A percentile compares a stretch with the other conserved stretches of the same genome.
These are phyloP conservation scores for Lasiommata megera DNA, from an alignment of 2,888 invertebrate genomes.

Conservation along the genomic window DNA sequence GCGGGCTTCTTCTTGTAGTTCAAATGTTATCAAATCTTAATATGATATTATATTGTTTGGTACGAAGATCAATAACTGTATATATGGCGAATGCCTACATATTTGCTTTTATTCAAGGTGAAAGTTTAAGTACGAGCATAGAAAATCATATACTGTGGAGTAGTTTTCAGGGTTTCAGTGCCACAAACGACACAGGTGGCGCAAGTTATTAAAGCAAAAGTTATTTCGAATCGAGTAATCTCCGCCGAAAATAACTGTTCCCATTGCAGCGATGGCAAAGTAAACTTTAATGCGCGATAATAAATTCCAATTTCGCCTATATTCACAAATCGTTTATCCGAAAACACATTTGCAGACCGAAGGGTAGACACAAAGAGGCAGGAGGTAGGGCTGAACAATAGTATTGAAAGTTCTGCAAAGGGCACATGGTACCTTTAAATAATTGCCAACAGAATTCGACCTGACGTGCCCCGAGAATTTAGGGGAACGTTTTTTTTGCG, in stretches of 20 bases:
- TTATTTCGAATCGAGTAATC: conserved; percentile 18
- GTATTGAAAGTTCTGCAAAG: conserved; percentile 37
- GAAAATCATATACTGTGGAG: neutral
- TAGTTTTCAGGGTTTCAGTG: neutral
- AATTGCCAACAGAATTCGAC: conserved; percentile 35
- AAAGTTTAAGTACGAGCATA: neutral
- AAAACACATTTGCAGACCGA: conserved; percentile 31
- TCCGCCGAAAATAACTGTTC: conserved; percentile 4
- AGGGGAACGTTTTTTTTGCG: conserved; percentile 34
- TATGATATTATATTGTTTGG: no score
- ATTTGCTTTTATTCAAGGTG: neutral
- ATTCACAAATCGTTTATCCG: conserved; percentile 14
- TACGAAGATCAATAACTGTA: no score
- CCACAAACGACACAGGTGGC: neutral
- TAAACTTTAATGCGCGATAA: conserved; percentile 2
- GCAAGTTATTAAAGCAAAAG: conserved; percentile 3
- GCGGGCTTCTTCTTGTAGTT: no score
- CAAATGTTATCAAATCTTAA: no score
- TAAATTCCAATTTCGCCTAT: conserved; percentile 22
- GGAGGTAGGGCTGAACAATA: conserved; percentile 33
- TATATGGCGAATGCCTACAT: neutral
- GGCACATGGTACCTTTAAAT: conserved; percentile 38
- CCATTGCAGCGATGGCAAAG: neutral
- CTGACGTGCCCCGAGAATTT: conserved; percentile 33
- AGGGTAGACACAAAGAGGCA: conserved; percentile 36